Conservation (phyloP, 2,113 vertebrate species). For the Ictalurus punctatus region DNA sequence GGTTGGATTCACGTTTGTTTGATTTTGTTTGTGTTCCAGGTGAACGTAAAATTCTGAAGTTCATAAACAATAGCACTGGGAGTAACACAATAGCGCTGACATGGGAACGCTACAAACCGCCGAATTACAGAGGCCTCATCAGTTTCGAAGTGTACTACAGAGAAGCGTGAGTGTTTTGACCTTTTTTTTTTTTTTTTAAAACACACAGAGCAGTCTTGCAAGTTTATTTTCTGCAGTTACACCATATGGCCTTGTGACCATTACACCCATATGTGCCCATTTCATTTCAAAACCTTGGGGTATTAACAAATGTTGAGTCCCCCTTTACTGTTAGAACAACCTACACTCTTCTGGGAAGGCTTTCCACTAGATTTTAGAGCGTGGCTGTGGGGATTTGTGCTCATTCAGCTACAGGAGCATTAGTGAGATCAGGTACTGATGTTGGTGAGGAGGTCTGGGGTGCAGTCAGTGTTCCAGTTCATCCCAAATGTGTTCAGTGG, state of each 20-base stretch:
- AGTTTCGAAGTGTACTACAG: slow-evolving; percentile 98
- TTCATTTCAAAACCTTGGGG: not conserved
- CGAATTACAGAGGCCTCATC: slow-evolving; percentile 92
- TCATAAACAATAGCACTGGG: slow-evolving; percentile 85
- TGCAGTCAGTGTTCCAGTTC: not conserved
- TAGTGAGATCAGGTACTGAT: not conserved
- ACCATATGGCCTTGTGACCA: not conserved
- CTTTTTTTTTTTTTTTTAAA: too few relatives aligned
- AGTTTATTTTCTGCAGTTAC: not conserved
- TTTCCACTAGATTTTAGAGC: not conserved
- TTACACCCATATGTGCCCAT: not conserved
- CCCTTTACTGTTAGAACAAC: not conserved
- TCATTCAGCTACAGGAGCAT: not conserved
- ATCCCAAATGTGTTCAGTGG: not conserved
- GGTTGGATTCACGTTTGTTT: not conserved
- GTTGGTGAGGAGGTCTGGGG: not conserved
- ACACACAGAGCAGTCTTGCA: not conserved
- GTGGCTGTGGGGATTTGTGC: not conserved
- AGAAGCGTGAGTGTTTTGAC: slow-evolving; percentile 84
- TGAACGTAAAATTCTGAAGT: slow-evolving; percentile 86
- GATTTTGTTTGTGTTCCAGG: slow-evolving; percentile 62
- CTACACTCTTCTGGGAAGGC: not conserved
- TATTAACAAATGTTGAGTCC: not conserved
- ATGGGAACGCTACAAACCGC: slow-evolving; percentile 90
- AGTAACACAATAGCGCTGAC: slow-evolving; percentile 88